Base-by-base conservation (phyloP, 2,113 vertebrate genomes). In the Cryptotis parvus region DNA sequence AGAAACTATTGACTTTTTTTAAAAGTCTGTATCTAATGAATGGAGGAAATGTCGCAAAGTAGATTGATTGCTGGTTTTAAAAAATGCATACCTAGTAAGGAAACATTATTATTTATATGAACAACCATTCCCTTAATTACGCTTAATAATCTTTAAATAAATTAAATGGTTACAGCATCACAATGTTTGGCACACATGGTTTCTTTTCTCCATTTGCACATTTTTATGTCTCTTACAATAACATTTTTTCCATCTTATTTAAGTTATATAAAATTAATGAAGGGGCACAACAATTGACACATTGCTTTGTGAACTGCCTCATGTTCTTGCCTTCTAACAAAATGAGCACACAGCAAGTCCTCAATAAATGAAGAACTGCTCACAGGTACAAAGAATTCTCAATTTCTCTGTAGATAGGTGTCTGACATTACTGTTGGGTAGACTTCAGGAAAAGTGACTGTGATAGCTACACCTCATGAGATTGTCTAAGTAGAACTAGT, bases 21-120 rank as follows among this genome's bases (percentile, higher is more conserved):
- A 66, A 27, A 3, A 65, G 29, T 83, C 43, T 61, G 1, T 70
- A 15, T 63, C 26, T 87, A 58, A 79, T 89, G 52, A 88, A 65
- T 73, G 35, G 26, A 90, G 79, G 82, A 88, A 88, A 33, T 89
- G 10, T 68, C 65, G 49, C 84, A 76, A 49, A 58, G 35, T 88
- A 43, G 83, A 84, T 76, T 27, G 31, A 84, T 90, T 14, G 78
- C 58, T 84, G 35, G 55, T 81, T 82, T 0, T 74, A 79, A 68
- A n/a, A 91, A 82, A 75, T 58, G 26, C 77, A 70, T 80, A 15
- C 72, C 52, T 76, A 15, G 55, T 31, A 87, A 80, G 61, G n/a
- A 83, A 91, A 3, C 29, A 31, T 61, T 70, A 87, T 84, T 79
- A n/a, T 35, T 37, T 26, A 68, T 27, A 45, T 31, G 58, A 88